Conservation (phyloP, 64 coral and sea anemone genomes). For the Montipora capricornis region DNA sequence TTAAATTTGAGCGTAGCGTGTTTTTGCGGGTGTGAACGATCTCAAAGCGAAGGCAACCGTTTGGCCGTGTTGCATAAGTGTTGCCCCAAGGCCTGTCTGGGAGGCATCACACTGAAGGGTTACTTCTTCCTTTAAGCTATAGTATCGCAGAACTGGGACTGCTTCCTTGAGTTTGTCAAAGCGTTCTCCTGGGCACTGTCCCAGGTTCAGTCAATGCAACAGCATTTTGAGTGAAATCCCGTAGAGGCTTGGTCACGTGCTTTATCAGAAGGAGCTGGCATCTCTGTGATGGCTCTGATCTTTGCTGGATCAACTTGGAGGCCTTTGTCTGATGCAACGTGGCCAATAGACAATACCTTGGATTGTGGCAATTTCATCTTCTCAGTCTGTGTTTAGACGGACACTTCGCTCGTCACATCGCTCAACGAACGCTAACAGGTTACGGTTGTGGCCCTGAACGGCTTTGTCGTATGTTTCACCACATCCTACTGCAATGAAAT, state of each 20-base stretch:
- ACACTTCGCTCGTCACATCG: no score
- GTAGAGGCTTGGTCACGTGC: neutral
- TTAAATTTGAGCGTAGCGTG: constrained; percentile 40
- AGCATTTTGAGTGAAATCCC: no score
- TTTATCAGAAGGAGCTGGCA: neutral
- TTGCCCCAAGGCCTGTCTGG: constrained; percentile 9
- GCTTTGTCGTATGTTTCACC: no score
- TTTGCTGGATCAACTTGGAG: no score
- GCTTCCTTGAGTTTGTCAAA: neutral
- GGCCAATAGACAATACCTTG: no score
- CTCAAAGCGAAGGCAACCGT: neutral
- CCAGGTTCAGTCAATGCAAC: no score
- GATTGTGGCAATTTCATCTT: no score
- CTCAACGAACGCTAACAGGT: neutral
- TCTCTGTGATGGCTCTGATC: neutral
- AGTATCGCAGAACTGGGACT: neutral
- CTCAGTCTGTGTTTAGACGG: no score
- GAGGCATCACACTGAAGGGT: constrained; percentile 52
- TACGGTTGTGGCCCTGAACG: no score
- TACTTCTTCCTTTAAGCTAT: neutral
- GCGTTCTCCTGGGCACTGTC: neutral
- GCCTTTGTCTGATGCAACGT: no score
- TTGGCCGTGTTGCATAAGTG: constrained; percentile 26
- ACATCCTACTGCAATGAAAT: no score
- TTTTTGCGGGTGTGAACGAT: neutral